Evolutionary conservation across 2,888 invertebrate species (phyloP).

Genomic region (Tineola bisselliella): DNA sequence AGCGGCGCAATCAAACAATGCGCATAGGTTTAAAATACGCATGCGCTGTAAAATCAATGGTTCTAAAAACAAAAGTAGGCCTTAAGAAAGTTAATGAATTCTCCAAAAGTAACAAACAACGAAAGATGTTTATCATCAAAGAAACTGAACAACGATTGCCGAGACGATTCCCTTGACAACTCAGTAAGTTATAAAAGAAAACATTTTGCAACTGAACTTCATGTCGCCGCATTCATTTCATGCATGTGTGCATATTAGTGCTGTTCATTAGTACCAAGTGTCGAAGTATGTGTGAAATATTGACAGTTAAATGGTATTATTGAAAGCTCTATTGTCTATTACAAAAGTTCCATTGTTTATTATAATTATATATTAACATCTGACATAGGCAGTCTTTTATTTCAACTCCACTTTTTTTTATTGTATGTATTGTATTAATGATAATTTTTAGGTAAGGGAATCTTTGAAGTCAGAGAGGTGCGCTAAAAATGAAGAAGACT

Average conservation of each 20-base stretch:
- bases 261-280: too few relatives aligned
- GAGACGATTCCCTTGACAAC: slow-evolving; percentile 55
- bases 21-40: slow-evolving; percentile 5
- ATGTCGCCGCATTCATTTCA: background rate
- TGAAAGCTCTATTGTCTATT: background rate
- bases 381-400: too few relatives aligned
- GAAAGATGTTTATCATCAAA: slow-evolving; percentile 51
- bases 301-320: background rate
- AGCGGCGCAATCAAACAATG: background rate
- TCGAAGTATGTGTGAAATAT: too few relatives aligned
- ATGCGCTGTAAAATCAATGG: background rate
- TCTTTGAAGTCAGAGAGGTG: slow-evolving; percentile 48
- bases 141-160: slow-evolving; percentile 40
- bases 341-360: background rate
- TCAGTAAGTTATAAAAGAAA: slow-evolving; percentile 35
- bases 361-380: background rate
- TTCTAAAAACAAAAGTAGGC: background rate
- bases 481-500: slow-evolving; percentile 76
- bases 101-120: slow-evolving; percentile 43
- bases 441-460: slow-evolving; percentile 39
- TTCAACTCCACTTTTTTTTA: too few relatives aligned
- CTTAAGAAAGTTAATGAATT: slow-evolving; percentile 36
- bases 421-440: background rate
- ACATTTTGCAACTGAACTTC: background rate
- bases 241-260: background rate